phyloP scores from a whole-genome alignment of 2,113 vertebrate species.

The Aldabrachelys gigantea region DNA sequence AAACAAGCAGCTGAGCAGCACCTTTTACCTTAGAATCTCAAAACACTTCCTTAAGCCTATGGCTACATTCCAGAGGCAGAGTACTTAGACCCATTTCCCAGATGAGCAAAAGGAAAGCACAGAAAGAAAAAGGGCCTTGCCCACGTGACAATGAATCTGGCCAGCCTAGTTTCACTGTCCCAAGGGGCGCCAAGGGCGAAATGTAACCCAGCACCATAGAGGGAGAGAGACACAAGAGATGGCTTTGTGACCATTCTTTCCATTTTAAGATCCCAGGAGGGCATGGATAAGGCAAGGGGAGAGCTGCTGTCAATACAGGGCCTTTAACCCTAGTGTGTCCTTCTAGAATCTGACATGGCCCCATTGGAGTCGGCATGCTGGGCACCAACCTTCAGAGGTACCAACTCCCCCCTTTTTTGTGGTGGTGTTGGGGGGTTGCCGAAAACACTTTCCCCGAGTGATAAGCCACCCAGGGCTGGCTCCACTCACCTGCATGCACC shows the following conservation, averaged over 20 bases:
- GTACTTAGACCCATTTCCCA: not conserved
- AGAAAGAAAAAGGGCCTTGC: not conserved
- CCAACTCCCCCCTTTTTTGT: not conserved
- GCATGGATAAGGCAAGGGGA: not conserved
- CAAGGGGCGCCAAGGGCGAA: not conserved
- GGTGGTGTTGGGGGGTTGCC: too few relatives aligned
- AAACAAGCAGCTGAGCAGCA: not conserved
- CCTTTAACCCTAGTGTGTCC: not conserved
- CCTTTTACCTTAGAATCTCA: not conserved
- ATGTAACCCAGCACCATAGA: not conserved
- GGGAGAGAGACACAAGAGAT: not conserved
- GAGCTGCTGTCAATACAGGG: not conserved
- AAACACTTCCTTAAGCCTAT: not conserved
- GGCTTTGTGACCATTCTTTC: not conserved
- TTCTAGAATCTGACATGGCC: not conserved
- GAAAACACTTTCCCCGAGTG: too few relatives aligned
- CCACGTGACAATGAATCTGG: rapidly evolving
- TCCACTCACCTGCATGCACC: not conserved
- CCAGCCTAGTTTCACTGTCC: not conserved
- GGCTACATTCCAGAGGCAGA: not conserved
- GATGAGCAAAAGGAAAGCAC: not conserved
- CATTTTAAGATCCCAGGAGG: not conserved
- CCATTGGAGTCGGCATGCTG: too few relatives aligned
- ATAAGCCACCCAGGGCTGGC: not conserved
- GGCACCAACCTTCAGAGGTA: too few relatives aligned